Conservation (phyloP, 1,140 invertebrate species). For the Mya arenaria region DNA sequence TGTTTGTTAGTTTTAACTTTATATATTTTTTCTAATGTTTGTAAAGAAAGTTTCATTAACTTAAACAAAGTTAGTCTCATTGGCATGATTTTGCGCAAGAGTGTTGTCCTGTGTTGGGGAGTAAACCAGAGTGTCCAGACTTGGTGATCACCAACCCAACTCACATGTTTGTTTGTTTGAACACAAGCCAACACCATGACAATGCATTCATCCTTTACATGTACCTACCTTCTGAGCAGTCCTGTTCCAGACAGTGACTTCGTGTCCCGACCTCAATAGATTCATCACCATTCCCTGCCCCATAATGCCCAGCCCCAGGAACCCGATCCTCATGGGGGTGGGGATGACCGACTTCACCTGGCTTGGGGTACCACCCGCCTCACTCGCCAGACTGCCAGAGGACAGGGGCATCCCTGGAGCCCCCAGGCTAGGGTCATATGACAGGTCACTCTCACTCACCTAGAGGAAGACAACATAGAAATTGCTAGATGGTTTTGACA, state of each 20-base stretch:
- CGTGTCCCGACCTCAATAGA: constrained; percentile 95
- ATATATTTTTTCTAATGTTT: too few species aligned
- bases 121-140: too few species aligned
- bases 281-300: constrained; percentile 96
- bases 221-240: constrained; percentile 94
- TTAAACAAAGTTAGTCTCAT: too few species aligned
- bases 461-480: neutral
- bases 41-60: too few species aligned
- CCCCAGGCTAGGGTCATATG: constrained; percentile 29
- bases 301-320: constrained; percentile 97
- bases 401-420: constrained; percentile 51
- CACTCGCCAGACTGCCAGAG: constrained; percentile 65
- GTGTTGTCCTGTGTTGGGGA: too few species aligned
- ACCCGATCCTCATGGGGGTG: constrained; percentile 94
- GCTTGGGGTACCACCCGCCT: constrained; percentile 40
- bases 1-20: too few species aligned
- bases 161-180: too few species aligned
- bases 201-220: too few species aligned
- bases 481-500: too few species aligned
- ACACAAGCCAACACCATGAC: too few species aligned
- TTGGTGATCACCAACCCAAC: too few species aligned
- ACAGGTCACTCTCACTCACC: constrained; percentile 52
- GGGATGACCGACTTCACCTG: constrained; percentile 85
- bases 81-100: too few species aligned
- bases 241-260: constrained; percentile 96